These are phyloP conservation scores for Drosophila silvestris DNA, from an alignment of 2,888 invertebrate genomes.

Conservation along the genomic window DNA sequence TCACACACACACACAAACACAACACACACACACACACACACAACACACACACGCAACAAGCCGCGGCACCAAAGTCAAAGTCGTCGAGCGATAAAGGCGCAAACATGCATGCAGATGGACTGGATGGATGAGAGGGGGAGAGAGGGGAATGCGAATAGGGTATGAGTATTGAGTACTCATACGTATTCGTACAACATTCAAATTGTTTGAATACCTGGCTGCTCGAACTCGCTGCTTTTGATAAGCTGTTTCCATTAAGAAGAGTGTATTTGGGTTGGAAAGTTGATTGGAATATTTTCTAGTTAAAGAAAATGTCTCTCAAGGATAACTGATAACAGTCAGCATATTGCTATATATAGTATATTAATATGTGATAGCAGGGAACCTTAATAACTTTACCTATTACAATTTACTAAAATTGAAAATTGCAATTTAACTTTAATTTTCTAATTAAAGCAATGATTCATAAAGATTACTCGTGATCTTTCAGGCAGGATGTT, in stretches of 20 bases:
- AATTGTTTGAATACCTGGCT: slow-evolving; percentile 47
- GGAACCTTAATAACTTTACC: neutral
- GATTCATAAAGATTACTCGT: neutral
- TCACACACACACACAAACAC: neutral
- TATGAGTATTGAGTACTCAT: neutral
- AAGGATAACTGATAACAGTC: neutral
- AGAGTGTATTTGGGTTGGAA: neutral
- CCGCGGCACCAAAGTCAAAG: slow-evolving; percentile 53
- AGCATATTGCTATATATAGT: neutral
- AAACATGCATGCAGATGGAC: slow-evolving; percentile 19
- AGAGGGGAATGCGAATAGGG: neutral
- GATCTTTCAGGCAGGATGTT: neutral
- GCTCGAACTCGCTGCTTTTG: neutral
- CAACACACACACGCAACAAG: slow-evolving; percentile 6
- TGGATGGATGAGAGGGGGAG: no score
- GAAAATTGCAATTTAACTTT: neutral
- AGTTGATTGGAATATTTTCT: neutral
- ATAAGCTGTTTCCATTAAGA: neutral
- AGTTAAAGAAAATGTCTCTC: neutral
- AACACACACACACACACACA: neutral
- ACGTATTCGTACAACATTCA: slow-evolving; percentile 42
- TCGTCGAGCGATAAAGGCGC: slow-evolving; percentile 62
- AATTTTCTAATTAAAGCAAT: neutral
- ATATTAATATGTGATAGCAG: neutral
- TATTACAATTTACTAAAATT: neutral